These are phyloP conservation scores for Spheniscus mendiculus DNA, from an alignment of 2,113 vertebrate genomes.

Conservation along the genomic window DNA sequence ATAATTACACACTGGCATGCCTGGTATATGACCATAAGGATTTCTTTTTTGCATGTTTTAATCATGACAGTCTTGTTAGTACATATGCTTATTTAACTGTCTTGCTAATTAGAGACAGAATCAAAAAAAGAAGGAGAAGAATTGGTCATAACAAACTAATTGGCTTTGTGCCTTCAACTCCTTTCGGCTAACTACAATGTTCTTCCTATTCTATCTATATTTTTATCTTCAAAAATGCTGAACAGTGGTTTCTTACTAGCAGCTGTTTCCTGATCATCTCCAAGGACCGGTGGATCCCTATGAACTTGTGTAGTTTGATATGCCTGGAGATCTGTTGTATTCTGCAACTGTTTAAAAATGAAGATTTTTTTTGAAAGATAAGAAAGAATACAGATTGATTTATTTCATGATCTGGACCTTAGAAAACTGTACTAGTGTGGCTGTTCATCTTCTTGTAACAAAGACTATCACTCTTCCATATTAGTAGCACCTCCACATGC, in stretches of 20 bases:
- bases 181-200: background rate
- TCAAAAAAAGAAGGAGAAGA: background rate
- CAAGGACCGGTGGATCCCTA: background rate
- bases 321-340: background rate
- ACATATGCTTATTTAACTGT: background rate
- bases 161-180: background rate
- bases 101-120: background rate
- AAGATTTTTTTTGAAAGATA: background rate
- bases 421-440: background rate
- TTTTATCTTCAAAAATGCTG: background rate
- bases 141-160: background rate
- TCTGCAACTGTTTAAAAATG: background rate
- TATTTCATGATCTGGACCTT: background rate
- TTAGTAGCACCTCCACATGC: background rate
- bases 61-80: background rate
- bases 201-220: background rate
- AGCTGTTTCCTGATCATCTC: background rate
- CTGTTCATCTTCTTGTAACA: background rate
- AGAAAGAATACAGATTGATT: background rate
- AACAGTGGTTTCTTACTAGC: background rate
- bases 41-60: background rate
- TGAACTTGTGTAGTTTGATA: background rate
- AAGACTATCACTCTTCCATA: background rate
- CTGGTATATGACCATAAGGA: background rate
- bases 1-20: background rate